Base-by-base conservation (phyloP, 2,888 invertebrate genomes). In the Galeruca laticollis region DNA sequence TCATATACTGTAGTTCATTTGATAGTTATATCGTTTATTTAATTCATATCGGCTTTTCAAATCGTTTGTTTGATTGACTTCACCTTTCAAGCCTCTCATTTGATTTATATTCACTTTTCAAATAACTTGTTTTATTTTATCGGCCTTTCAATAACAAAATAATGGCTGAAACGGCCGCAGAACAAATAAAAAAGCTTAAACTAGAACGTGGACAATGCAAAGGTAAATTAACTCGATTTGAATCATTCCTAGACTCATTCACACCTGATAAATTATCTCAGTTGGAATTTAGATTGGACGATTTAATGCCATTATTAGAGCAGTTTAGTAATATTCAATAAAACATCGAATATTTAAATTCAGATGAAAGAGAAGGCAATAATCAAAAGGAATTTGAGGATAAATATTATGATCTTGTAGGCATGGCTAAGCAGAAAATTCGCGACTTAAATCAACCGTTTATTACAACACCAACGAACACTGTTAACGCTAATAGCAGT, bases 171-270 rank as follows among this genome's bases (percentile, higher is more conserved):
- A 6, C 11, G 11, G 37, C 37, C 8, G 37, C 37, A 37, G 37
- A 37, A 11, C 11, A 10, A 37, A 10, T 47, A 52, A 15, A 56
- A 15, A 35, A 18, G 40, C 40, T 61, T 49, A 47, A 31, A 31
- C 10, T 13, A 52, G 52, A 52, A 31, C 20, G 52, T 18, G 52
- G 26, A 13, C 52, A 52, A 52, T 52, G 52, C n/a, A 52, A 31
- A n/a, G 21, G 20, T 4, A 52, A 52, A 52, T 20, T 52, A 20
- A 52, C 52, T 52, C 21, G 52, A 4, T 52, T 52, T n/a, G 52
- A 52, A 21, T 20, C 52, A 31, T 52, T 52, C n/a, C 11, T 52
- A 13, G 21, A 52, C 31, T 20, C 10, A 13, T 20, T 13, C 11
- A 5, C 4, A 18, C n/a, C n/a, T n/a, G n/a, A n/a, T n/a, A n/a